phyloP scores from a whole-genome alignment of 2,797 vertebrate genomes.

The Phyllotis vaccarum region DNA sequence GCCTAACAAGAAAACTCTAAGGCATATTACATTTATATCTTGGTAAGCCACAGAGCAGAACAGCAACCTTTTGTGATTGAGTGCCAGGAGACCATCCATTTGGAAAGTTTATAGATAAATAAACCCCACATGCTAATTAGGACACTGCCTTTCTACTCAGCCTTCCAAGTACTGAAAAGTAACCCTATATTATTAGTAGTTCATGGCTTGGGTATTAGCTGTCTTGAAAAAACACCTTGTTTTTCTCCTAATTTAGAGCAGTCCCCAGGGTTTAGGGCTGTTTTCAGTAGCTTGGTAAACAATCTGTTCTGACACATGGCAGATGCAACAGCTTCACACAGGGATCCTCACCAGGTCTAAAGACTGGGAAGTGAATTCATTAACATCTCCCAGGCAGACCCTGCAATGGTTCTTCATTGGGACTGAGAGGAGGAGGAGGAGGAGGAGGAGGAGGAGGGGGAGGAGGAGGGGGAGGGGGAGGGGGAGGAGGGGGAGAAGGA shows the following conservation, averaged over 20 bases:
- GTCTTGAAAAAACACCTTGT: constrained; percentile 73
- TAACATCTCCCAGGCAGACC: constrained; percentile 67
- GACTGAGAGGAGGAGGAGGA: neutral
- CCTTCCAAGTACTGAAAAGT: constrained; percentile 72
- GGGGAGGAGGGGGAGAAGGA: too few species aligned
- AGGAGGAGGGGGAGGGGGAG: too few species aligned
- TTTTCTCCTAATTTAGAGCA: constrained; percentile 78
- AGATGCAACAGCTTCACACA: constrained; percentile 61
- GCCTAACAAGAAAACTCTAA: constrained; percentile 9
- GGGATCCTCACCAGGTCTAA: constrained; percentile 71
- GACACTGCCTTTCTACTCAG: constrained; percentile 81
- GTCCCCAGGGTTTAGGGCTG: constrained; percentile 73
- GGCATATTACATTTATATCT: constrained; percentile 62
- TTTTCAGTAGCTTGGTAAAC: constrained; percentile 83
- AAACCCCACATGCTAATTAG: constrained; percentile 84
- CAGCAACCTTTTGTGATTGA: constrained; percentile 77
- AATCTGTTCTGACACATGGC: constrained; percentile 75
- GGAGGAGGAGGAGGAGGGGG: too few species aligned
- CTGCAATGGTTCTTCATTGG: neutral
- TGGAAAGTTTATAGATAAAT: constrained; percentile 80
- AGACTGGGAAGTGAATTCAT: constrained; percentile 76
- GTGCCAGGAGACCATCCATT: constrained; percentile 77
- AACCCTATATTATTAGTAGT: constrained; percentile 81
- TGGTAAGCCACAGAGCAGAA: constrained; percentile 70
- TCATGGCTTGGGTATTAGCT: constrained; percentile 76